Evolutionary conservation across 2,888 invertebrate genomes (phyloP), one percentile per base, ranked within the genome.

Genomic region (Cerastoderma edule): DNA sequence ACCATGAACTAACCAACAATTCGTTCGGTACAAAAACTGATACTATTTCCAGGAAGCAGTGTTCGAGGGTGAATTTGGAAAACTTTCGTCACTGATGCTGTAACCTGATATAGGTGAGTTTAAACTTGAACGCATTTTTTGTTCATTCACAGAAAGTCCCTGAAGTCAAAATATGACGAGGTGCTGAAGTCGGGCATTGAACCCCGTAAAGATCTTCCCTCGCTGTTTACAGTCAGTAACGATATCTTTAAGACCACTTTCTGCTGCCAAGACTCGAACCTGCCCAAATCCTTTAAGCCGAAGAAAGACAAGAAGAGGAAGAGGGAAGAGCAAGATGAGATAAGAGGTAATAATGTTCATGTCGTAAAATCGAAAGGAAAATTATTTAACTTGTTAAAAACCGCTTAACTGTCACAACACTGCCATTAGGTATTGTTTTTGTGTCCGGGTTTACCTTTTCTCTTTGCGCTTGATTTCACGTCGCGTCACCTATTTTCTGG

Each of bases 301-400:
- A 30, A 32, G 28, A 57, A 57, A 28, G 57, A 30, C 8, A 57
- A 57, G 57, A 57, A 57, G n/a, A 32, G 33, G 32, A 57, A 57
- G 57, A 32, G n/a, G n/a, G n/a, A 32, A 32, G 6, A 30, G 32
- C 27, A 28, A 28, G 2, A 16, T 10, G 24, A 53, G 24, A 24
- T n/a, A 22, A 22, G 24, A 53, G 24, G 2, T 39, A 8, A 10
- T 16, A 39, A 8, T 39, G 39, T 39, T 16, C 16, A 16, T 10
- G 16, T 16, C 10, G 10, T 10, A 8, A 39, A 39, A 39, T 16
- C 16, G 10, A 39, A 16, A 39, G 8, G 39, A 39, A 8, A 39
- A 39, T 39, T 8, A 16, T 10, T 16, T 39, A 8, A 39, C 8
- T 8, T 39, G 8, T 39, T 39, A 39, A 10, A 39, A 39, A 16